Evolutionary conservation across 2,797 vertebrate genomes (phyloP), one percentile per base, ranked within the genome.

Genomic region (Myioborus miniatus): DNA sequence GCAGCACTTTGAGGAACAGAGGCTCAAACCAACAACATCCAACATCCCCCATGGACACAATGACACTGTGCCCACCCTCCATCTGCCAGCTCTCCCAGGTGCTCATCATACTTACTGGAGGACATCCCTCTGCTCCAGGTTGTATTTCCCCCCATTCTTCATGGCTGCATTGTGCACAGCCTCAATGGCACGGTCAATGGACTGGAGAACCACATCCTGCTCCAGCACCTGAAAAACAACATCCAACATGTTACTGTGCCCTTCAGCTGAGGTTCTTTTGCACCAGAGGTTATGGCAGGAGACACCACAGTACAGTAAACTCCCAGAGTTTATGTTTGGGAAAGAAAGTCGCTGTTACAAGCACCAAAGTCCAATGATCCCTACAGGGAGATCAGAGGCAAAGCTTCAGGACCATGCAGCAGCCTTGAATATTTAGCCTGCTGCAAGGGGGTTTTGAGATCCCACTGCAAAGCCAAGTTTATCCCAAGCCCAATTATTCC

Each of bases 101-200:
- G 16, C 47, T n/a, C 2, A 0, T 12, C 4, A 2, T 68, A 98
- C 99, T 99, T 96, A 99, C 99, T 99, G 99, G 21, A 99, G 98
- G 71, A 99, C 98, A 63, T 99, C 99, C 27, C 99, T 98, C 97
- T 99, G 99, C 81, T 99, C 99, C 96, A 99, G 97, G 96, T 99
- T 99, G 98, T 99, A 99, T 98, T 99, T 99, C 53, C 99, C 99
- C 30, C 98, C 99, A 6, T 99, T 99, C 78, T 98, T 99, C 98
- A 99, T 99, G 94, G 99, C 99, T 3, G 99, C 98, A 9, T 99
- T 99, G 97, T 99, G 99, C 94, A 99, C 99, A 36, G 99, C 99
- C 96, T 99, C 99, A 4, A 99, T 99, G 14, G 99, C 99, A 82
- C 99, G 97, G 97, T 99, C 99, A 46, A 99, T 99, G 17, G 99